These are phyloP conservation scores for Perognathus longimembris DNA, from an alignment of 2,113 vertebrate species.

Conservation along the genomic window DNA sequence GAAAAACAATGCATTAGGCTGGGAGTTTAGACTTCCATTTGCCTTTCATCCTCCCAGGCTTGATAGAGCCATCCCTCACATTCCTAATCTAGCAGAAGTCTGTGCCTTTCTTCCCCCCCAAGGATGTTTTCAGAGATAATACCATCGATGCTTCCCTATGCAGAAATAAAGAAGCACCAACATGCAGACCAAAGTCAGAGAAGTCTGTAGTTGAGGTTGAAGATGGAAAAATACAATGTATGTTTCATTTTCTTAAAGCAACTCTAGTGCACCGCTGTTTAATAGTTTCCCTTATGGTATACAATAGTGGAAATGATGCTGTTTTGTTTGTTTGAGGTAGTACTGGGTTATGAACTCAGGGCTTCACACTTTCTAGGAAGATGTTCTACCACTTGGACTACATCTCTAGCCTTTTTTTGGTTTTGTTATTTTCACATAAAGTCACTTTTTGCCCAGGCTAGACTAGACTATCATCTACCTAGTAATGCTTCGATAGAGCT, in stretches of 20 bases:
- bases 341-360: too few species aligned
- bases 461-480: too few species aligned
- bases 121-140: not conserved
- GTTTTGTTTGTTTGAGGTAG: too few species aligned
- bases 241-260: constrained; percentile 28
- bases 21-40: too few species aligned
- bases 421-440: too few species aligned
- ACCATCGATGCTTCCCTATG: not conserved
- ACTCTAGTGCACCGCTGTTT: not conserved
- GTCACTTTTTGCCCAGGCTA: too few species aligned
- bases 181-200: not conserved
- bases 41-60: too few species aligned
- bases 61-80: not conserved
- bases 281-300: not conserved
- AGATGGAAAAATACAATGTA: not conserved
- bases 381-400: too few species aligned
- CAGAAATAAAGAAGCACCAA: not conserved
- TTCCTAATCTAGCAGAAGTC: not conserved
- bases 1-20: not conserved
- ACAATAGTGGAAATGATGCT: not conserved
- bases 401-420: too few species aligned
- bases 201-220: not conserved
- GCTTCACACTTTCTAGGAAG: too few species aligned
- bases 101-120: not conserved
- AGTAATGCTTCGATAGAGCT: too few species aligned